Evolutionary conservation across 2,888 invertebrate genomes (phyloP), one percentile per base, ranked within the genome.

Genomic region (Byasa hedistus): DNA sequence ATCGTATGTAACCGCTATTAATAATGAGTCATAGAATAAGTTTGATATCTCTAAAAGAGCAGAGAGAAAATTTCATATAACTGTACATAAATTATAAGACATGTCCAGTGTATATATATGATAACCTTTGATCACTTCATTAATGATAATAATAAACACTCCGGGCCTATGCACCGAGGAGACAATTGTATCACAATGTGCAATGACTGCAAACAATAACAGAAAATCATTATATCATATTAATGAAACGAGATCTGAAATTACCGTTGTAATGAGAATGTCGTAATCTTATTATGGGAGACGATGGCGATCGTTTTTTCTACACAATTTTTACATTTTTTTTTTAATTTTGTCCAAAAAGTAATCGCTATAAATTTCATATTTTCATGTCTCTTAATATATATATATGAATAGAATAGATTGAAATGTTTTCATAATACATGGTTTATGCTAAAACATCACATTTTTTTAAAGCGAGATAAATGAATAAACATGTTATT

Each of bases 71-170:
- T 5, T n/a, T 52, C 22, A 22, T 22, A 48, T 48, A 22, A 23
- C 22, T 54, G 22, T 12, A 54, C 36, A 61, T 61, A 48, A 56
- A 56, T 24, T 48, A 32, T 51, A 23, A 36, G 51, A 51, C 17
- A 27, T 36, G 10, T 39, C 36, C 21, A 36, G n/a, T 61, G 24
- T 21, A 23, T 60, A n/a, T n/a, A 21, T 36, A 57, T 24, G 61
- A 65, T 65, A 65, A 65, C 65, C 65, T 65, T 57, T 65, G 60
- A 22, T n/a, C 44, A 59, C 32, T 61, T 61, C 61, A 61, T 57
- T 61, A 39, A 65, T 61, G 61, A 65, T 65, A 65, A 61, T 61
- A 17, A 57, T 21, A 57, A 10, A 57, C n/a, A 48, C 5, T 19
- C n/a, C 48, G n/a, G 12, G 48, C 48, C 48, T 48, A 48, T 48